Evolutionary conservation across 2,888 invertebrate species (phyloP).

Genomic region (Serrognathus titanus): DNA sequence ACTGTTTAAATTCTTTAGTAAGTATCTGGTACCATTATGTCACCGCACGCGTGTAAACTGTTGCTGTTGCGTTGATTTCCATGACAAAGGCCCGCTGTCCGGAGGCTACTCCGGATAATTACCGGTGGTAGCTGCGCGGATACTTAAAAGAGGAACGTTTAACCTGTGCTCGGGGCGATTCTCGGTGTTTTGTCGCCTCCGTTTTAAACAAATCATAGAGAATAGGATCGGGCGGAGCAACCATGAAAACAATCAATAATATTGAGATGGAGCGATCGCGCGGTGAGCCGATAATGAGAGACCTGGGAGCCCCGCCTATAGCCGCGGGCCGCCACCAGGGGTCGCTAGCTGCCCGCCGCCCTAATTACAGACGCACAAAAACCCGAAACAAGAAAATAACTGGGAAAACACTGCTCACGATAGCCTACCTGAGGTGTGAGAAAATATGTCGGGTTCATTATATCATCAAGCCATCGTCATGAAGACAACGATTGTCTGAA

Average conservation of each 20-base stretch:
- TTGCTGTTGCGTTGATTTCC: constrained; percentile 22
- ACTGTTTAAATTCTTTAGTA: too few species aligned
- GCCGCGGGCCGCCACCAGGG: constrained; percentile 47
- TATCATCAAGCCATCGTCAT: constrained; percentile 51
- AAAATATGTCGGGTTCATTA: constrained; percentile 51
- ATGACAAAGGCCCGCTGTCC: constrained; percentile 32
- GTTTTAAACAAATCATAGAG: constrained; percentile 36
- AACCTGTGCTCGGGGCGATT: constrained; percentile 19
- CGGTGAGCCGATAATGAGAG: constrained; percentile 59
- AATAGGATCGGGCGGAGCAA: constrained; percentile 38
- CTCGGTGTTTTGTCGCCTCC: constrained; percentile 33
- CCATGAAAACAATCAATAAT: constrained; percentile 54
- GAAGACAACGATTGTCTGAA: constrained; percentile 51
- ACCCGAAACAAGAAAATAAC: constrained; percentile 43
- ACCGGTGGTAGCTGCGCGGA: constrained; percentile 27
- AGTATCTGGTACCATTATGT: background rate
- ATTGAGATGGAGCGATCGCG: constrained; percentile 53
- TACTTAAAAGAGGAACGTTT: constrained; percentile 29
- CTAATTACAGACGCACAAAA: constrained; percentile 39
- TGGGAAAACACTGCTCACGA: constrained; percentile 43
- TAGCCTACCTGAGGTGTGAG: constrained; percentile 48
- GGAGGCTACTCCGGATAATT: constrained; percentile 27
- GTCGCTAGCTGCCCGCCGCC: constrained; percentile 28
- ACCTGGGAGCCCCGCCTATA: constrained; percentile 45
- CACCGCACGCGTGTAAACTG: constrained; percentile 1